Base-by-base conservation (phyloP, 2,888 invertebrate genomes). In the Mythimna impura region DNA sequence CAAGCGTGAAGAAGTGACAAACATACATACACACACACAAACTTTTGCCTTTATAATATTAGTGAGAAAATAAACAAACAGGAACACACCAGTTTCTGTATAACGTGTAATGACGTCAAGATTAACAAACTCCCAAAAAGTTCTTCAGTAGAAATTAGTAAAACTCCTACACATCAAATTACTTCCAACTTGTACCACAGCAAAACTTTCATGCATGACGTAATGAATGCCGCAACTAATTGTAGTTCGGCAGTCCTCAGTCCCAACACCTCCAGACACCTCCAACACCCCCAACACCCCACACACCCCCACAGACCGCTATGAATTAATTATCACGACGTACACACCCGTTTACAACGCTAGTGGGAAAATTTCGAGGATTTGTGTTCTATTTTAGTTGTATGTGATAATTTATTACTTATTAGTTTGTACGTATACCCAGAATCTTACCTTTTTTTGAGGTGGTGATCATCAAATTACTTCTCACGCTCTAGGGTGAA, bases 261-360 rank as follows among this genome's bases (percentile, higher is more conserved):
- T 66, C 75, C 73, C 71, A 62, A 74, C 81, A 77, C 81, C 76
- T 77, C 65, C 81, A 77, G 75, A 74, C 83, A 76, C 74, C 76
- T 69, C 75, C 62, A 73, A 55, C 64, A 69, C 36, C 66, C 67
- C 43, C 69, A 6, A 50, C 64, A 67, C 62, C 75, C 79, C 66
- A 30, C 47, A 10, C 40, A 65, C 30, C 69, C 58, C 73, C 74
- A 68, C 72, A 73, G 81, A 85, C 83, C 81, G 76, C 80, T 72
- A 83, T 89, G 88, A 89, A 88, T 89, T 89, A 86, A 89, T 88
- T 86, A 89, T 86, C 83, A 84, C 80, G 75, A 83, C 83, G 82
- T 78, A 68, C 84, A 82, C 85, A 79, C 76, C 81, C 81, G 78
- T 70, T 84, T 78, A 79, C 77, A 71, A 77, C 65, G 67, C 75